Percentiles rank a stretch among this genome's conserved stretches.
phyloP scores from a whole-genome alignment of 2,113 vertebrate genomes.

The Triplophysa siluroides region DNA sequence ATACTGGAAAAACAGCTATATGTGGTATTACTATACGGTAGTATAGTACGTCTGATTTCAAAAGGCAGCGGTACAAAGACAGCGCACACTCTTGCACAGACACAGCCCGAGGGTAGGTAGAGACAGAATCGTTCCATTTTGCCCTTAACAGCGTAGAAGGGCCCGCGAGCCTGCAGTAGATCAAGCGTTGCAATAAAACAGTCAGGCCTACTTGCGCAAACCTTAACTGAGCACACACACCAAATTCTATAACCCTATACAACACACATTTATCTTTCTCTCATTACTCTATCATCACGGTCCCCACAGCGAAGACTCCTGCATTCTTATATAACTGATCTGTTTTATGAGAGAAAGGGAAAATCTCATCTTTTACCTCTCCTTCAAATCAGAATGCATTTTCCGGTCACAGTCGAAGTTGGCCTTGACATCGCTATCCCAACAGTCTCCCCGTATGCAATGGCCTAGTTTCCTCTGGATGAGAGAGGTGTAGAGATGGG shows the following conservation, averaged over 20 bases:
- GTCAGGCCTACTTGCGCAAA: conserved; percentile 45
- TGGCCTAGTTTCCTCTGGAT: conserved; percentile 25
- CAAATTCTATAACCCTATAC: conserved; percentile 18
- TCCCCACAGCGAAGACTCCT: conserved; percentile 43
- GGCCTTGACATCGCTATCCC: conserved; percentile 32
- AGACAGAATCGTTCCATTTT: conserved; percentile 43
- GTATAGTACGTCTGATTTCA: conserved; percentile 25
- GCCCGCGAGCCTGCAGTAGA: conserved; percentile 50
- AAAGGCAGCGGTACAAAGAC: conserved; percentile 25
- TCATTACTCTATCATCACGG: conserved; percentile 47
- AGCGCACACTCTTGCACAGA: conserved; percentile 37
- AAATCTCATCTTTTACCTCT: conserved; percentile 12
- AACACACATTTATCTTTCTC: conserved; percentile 49
- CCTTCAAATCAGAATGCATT: conserved; percentile 29
- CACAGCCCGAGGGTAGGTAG: conserved; percentile 43
- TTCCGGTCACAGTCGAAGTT: conserved; percentile 27
- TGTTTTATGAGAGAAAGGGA: conserved; percentile 51
- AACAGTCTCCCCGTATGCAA: background rate
- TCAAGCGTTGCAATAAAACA: conserved; percentile 53
- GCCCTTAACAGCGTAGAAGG: conserved; percentile 47
- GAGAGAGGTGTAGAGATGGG: background rate
- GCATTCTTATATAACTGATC: conserved; percentile 49
- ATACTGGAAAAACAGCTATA: background rate
- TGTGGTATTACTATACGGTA: background rate
- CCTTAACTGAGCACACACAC: conserved; percentile 43